These are phyloP conservation scores for Ericerus pela DNA, from an alignment of 1,140 invertebrate genomes.

Conservation along the genomic window DNA sequence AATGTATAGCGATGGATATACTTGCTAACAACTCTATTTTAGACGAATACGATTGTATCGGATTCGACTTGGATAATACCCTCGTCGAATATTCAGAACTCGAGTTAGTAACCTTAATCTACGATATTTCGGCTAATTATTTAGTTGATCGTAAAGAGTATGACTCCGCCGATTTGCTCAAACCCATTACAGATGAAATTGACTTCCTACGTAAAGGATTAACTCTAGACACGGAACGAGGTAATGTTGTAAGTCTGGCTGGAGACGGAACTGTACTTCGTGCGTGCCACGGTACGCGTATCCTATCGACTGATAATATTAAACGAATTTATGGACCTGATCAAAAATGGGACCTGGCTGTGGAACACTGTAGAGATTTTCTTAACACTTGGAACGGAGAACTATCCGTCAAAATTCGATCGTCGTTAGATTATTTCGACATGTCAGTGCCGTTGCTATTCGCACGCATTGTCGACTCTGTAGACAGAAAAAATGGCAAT, in stretches of 20 bases:
- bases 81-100: slow-evolving; percentile 49
- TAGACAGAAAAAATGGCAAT: slow-evolving; percentile 40
- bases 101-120: slow-evolving; percentile 44
- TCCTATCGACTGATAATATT: slow-evolving; percentile 43
- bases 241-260: slow-evolving; percentile 52
- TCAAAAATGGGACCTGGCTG: slow-evolving; percentile 40
- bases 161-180: slow-evolving; percentile 34
- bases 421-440: slow-evolving; percentile 63
- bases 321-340: slow-evolving; percentile 41
- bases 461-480: slow-evolving; percentile 51
- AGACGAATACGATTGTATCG: slow-evolving; percentile 54
- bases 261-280: slow-evolving; percentile 44
- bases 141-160: slow-evolving; percentile 48
- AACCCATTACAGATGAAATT: slow-evolving; percentile 34
- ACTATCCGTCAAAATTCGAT: slow-evolving; percentile 41
- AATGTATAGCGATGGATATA: too few relatives aligned
- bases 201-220: slow-evolving; percentile 60
- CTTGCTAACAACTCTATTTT: too few relatives aligned
- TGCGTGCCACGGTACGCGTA: slow-evolving; percentile 51
- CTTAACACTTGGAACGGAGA: slow-evolving; percentile 45
- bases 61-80: slow-evolving; percentile 68
- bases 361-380: slow-evolving; percentile 38
- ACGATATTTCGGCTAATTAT: slow-evolving; percentile 43
- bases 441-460: slow-evolving; percentile 48
- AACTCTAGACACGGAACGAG: slow-evolving; percentile 52